Evolutionary conservation across 2,797 vertebrate genomes (phyloP).

Genomic region (Lagorchestes hirsutus): DNA sequence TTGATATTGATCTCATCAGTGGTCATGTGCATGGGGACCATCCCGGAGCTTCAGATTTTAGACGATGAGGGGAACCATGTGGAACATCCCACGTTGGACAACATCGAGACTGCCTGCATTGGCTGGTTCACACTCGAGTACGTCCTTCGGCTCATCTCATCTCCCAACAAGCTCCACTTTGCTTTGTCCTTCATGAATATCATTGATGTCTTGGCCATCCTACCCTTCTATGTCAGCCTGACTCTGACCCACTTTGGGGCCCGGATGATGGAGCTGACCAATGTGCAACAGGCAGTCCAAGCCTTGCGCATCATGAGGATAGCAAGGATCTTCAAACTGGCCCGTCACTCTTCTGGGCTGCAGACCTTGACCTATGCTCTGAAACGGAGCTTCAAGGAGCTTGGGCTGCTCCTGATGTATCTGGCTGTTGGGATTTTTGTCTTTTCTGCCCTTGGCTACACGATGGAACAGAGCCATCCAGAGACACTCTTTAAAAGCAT

Average conservation of each 20-base stretch:
- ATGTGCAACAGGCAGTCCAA: conserved; percentile 97
- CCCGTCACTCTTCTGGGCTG: conserved; percentile 95
- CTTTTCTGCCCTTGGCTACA: conserved; percentile 97
- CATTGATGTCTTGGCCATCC: conserved; percentile 94
- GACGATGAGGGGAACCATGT: conserved; percentile 91
- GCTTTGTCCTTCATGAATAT: conserved; percentile 96
- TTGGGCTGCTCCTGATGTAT: conserved; percentile 97
- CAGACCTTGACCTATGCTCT: conserved; percentile 97
- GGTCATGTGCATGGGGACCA: conserved; percentile 97
- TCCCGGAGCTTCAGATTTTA: conserved; percentile 94
- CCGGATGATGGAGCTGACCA: conserved; percentile 94
- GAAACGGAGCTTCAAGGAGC: conserved; percentile 96
- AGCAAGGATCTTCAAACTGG: conserved; percentile 96
- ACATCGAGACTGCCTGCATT: conserved; percentile 95
- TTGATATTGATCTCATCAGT: conserved; percentile 94
- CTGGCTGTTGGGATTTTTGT: conserved; percentile 98
- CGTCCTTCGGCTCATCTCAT: conserved; percentile 92
- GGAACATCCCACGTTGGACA: conserved; percentile 94
- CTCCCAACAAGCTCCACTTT: conserved; percentile 94
- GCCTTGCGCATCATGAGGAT: conserved; percentile 96
- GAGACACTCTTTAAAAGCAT: conserved; percentile 98
- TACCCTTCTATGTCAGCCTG: conserved; percentile 96
- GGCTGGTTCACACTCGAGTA: conserved; percentile 97
- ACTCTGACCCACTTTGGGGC: conserved; percentile 93
- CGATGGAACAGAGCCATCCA: conserved; percentile 97